A percentile compares a stretch with the other conserved stretches of the same genome.
These are phyloP conservation scores for Trachymyrmex cornetzi DNA, from an alignment of 1,140 invertebrate genomes.

Conservation along the genomic window DNA sequence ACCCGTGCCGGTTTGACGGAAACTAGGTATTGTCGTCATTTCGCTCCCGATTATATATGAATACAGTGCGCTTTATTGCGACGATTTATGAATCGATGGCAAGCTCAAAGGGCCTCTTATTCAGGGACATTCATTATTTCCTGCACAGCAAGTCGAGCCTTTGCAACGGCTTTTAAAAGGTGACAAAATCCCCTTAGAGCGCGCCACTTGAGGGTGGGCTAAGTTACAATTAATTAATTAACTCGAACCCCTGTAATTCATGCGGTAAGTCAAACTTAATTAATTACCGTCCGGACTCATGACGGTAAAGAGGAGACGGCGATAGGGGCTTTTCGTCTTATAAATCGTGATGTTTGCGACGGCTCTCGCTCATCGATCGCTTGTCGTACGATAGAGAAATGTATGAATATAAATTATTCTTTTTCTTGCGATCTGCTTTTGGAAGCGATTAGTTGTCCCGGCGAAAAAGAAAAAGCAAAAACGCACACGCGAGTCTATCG, in stretches of 20 bases:
- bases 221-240: constrained; percentile 86
- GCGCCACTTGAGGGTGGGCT: constrained; percentile 74
- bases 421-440: not conserved
- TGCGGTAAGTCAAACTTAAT: constrained; percentile 86
- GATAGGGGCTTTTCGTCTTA: constrained; percentile 51
- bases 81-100: constrained; percentile 67
- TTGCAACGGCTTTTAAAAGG: constrained; percentile 82
- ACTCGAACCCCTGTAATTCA: constrained; percentile 82
- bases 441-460: constrained; percentile 14
- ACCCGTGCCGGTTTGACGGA: not conserved
- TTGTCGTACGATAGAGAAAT: not conserved
- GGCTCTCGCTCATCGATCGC: constrained; percentile 41
- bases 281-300: constrained; percentile 80
- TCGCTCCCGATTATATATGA: constrained; percentile 35
- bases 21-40: constrained; percentile 29
- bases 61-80: not conserved
- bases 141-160: constrained; percentile 58
- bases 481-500: constrained; percentile 4
- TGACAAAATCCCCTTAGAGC: constrained; percentile 83
- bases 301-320: constrained; percentile 60
- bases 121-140: constrained; percentile 70
- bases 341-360: constrained; percentile 54
- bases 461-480: not conserved
- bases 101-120: constrained; percentile 61
- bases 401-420: constrained; percentile 15